These are phyloP conservation scores for Arvicanthis niloticus DNA, from an alignment of 2,113 vertebrate genomes.

Conservation along the genomic window DNA sequence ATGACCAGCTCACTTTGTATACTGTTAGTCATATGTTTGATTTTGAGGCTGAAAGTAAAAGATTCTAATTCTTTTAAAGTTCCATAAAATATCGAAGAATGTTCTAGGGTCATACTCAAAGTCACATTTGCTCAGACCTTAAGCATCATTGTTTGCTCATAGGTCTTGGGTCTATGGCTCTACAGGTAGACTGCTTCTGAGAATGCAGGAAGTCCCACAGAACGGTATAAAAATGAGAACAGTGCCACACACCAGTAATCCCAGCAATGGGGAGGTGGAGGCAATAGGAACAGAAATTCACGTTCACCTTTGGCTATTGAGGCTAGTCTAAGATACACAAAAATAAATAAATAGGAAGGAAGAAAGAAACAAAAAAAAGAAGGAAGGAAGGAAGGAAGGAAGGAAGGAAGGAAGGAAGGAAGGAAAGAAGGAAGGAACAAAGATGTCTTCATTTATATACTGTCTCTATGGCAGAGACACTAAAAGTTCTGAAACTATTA, in stretches of 20 bases:
- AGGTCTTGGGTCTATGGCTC: fast-evolving
- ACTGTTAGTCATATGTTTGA: not conserved
- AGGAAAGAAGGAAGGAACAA: not conserved
- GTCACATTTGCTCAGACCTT: not conserved
- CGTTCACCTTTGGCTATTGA: not conserved
- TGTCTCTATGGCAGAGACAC: not conserved
- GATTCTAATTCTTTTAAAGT: not conserved
- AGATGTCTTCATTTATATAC: not conserved
- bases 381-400: too few relatives aligned
- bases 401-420: not conserved
- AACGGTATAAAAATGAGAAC: not conserved
- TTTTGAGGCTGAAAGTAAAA: not conserved
- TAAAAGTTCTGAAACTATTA: not conserved
- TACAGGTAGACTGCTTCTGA: not conserved
- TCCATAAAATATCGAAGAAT: not conserved
- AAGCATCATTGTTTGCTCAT: not conserved
- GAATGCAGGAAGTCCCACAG: not conserved
- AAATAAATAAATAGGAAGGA: not conserved
- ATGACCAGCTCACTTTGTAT: not conserved
- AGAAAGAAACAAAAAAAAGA: too few relatives aligned
- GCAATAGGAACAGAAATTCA: not conserved
- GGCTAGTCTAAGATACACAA: not conserved
- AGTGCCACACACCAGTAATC: not conserved
- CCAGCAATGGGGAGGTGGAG: not conserved
- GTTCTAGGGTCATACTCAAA: not conserved